phyloP scores from a whole-genome alignment of 2,113 vertebrate species.

The Oriolus oriolus region DNA sequence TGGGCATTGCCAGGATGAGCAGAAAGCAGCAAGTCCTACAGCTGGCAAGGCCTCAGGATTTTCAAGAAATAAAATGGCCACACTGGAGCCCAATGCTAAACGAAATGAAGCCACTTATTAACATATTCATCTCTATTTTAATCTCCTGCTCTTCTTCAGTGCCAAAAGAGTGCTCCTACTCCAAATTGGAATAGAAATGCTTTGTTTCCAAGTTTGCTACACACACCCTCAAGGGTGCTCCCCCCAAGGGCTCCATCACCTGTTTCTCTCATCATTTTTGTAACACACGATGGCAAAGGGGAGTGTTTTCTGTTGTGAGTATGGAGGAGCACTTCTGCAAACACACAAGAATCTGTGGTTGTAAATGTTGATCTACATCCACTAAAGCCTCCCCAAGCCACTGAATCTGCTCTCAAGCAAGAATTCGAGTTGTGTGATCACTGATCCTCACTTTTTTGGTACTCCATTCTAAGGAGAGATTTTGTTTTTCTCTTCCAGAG shows the following conservation, averaged over 20 bases:
- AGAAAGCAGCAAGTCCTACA: background rate
- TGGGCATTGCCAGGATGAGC: background rate
- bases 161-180: background rate
- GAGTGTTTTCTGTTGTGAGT: background rate
- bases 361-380: background rate
- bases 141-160: background rate
- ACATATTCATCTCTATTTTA: background rate
- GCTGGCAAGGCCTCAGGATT: background rate
- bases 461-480: background rate
- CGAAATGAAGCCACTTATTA: background rate
- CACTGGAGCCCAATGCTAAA: background rate
- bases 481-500: background rate
- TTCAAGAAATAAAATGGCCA: background rate
- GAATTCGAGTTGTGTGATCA: background rate
- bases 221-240: background rate
- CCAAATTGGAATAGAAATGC: background rate
- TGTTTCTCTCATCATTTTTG: background rate
- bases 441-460: background rate
- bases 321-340: background rate
- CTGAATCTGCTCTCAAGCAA: background rate
- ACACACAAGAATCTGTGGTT: background rate
- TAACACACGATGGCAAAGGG: background rate
- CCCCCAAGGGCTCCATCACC: background rate
- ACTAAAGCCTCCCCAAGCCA: background rate
- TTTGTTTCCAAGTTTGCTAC: background rate